These are phyloP conservation scores for Phenganax stokvisi DNA, from an alignment of 92 coral and sea anemone genomes.

Conservation along the genomic window DNA sequence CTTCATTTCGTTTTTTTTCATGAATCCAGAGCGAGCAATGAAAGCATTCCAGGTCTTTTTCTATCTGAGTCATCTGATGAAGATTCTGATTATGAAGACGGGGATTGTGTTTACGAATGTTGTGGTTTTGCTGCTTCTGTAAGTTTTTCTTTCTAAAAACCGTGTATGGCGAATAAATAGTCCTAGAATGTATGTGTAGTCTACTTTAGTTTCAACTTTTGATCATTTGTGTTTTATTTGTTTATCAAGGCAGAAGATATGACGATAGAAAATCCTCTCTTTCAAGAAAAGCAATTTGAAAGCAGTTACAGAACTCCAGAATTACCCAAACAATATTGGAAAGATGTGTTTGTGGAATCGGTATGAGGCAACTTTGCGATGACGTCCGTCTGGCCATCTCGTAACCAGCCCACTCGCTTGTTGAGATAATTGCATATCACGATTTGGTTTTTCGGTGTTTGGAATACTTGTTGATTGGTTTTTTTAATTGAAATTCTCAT, in stretches of 20 bases:
- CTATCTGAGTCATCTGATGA: slow-evolving; percentile 10
- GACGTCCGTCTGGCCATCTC: no score
- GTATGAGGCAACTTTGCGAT: not conserved
- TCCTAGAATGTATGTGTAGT: not conserved
- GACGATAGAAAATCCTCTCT: slow-evolving; percentile 33
- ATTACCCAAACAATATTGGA: slow-evolving; percentile 33
- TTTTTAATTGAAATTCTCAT: no score
- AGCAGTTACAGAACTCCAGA: slow-evolving; percentile 39
- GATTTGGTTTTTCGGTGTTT: no score
- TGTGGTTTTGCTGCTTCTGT: slow-evolving; percentile 33
- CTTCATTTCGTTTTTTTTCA: not conserved
- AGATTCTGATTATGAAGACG: slow-evolving; percentile 22
- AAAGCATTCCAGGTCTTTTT: slow-evolving; percentile 3
- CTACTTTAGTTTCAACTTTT: not conserved
- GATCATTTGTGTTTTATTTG: not conserved
- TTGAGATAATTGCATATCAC: no score
- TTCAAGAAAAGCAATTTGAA: slow-evolving; percentile 18
- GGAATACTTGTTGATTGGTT: no score
- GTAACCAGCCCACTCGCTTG: no score
- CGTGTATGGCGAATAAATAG: not conserved
- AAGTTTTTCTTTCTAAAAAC: not conserved
- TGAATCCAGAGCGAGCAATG: slow-evolving; percentile 12
- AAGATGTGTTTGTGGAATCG: slow-evolving; percentile 33
- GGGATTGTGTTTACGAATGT: slow-evolving; percentile 16
- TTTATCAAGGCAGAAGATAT: slow-evolving; percentile 19